Base-by-base conservation (phyloP, 2,888 invertebrate species). In the Eupithecia subfuscata region DNA sequence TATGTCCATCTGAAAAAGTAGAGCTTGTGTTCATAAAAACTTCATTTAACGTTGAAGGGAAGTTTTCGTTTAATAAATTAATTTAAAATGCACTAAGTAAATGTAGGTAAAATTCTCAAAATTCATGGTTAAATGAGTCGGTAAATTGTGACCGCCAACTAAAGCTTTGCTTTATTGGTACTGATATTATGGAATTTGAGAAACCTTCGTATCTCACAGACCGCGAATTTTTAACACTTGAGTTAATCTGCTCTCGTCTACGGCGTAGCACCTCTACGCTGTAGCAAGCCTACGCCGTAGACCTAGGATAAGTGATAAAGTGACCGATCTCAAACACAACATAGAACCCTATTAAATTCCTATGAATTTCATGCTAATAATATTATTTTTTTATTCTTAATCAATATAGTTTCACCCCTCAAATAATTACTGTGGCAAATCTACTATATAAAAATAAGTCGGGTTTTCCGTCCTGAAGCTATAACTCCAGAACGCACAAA, bases 1-100 rank as follows among this genome's bases (percentile, higher is more conserved):
- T 76, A 98, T 92, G 83, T 98, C 97, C 84, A 98, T 95, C 88
- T 96, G 82, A 74, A 76, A 30, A 67, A 18, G 14, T 14, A 14
- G 25, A 60, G 25, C 12, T 60, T 60, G 12, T 25, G 22, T 12
- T 56, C 18, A 22, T 11, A 56, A 25, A 25, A 25, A 25, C 5
- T 6, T 25, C 22, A 8, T 25, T 40, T 14, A 43, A 12, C 5
- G 52, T 11, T 11, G 11, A 4, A n/a, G 52, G 52, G 11, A 56
- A 56, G 11, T 22, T 45, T 40, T 0, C 0, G 37, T 37, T 37
- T 9, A 34, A 7, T 0, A 40, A 40, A 14, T n/a, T 37, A 37
- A 37, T 0, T 37, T 4, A 37, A 30, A 30, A 30, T 30, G 30
- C 30, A 30, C 34, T 34, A 34, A 14, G 14, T 12, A 2, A 14